These are phyloP conservation scores for Grus americana DNA, from an alignment of 2,113 vertebrate genomes.

Conservation along the genomic window DNA sequence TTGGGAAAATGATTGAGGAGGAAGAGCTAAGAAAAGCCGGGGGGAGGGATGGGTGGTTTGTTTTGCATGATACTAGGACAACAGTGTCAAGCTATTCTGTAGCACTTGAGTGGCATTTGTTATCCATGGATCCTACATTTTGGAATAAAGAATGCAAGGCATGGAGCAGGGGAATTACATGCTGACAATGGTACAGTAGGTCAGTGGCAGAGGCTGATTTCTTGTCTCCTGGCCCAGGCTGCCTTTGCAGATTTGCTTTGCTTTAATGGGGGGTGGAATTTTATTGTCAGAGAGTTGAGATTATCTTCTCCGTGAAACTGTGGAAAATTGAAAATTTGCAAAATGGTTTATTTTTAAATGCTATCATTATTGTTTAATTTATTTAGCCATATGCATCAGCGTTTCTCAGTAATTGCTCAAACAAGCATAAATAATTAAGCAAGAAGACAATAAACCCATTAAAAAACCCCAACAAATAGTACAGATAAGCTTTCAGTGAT, in stretches of 20 bases:
- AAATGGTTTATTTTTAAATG: neutral
- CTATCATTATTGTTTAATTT: constrained; percentile 39
- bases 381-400: constrained; percentile 9
- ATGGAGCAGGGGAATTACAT: neutral
- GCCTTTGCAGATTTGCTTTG: neutral
- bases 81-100: neutral
- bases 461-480: neutral
- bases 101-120: neutral
- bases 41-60: neutral
- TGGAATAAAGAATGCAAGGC: neutral
- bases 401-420: constrained; percentile 24
- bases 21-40: neutral
- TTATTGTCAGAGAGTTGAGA: neutral
- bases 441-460: neutral
- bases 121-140: neutral
- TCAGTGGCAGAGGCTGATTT: neutral
- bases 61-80: neutral
- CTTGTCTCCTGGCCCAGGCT: neutral
- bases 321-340: constrained; percentile 12
- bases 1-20: neutral
- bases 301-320: neutral
- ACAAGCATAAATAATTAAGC: constrained; percentile 31
- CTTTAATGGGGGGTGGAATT: neutral
- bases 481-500: neutral
- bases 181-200: neutral